phyloP scores from a whole-genome alignment of 2,113 vertebrate genomes.

The Lycocorax pyrrhopterus region DNA sequence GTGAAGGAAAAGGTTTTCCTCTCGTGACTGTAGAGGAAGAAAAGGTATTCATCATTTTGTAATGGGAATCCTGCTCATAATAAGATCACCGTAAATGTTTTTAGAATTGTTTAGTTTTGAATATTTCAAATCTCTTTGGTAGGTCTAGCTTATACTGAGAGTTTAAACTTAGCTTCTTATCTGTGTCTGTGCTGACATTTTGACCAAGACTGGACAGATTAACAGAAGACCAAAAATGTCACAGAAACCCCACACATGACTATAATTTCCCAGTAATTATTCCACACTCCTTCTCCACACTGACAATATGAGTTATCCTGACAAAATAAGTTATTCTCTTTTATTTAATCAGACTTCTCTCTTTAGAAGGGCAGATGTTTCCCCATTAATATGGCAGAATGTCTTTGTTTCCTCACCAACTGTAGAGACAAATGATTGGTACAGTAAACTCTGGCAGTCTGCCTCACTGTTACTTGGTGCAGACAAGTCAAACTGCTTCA shows the following conservation, averaged over 20 bases:
- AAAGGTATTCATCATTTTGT: not conserved
- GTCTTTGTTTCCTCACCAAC: slow-evolving; percentile 48
- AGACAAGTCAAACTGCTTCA: not conserved
- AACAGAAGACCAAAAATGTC: not conserved
- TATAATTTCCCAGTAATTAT: slow-evolving; percentile 31
- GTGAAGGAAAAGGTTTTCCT: not conserved
- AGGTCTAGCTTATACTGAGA: not conserved
- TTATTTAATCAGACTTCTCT: slow-evolving; percentile 43
- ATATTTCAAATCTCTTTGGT: not conserved
- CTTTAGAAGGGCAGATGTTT: slow-evolving; percentile 54
- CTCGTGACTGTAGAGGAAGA: not conserved
- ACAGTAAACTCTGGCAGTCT: slow-evolving; percentile 42
- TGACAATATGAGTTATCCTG: slow-evolving; percentile 36
- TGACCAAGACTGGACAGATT: not conserved
- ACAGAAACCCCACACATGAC: not conserved
- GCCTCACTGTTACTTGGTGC: not conserved
- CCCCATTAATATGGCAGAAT: slow-evolving; percentile 46
- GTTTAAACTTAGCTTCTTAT: not conserved
- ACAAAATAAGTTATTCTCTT: slow-evolving; percentile 35
- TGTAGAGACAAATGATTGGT: slow-evolving; percentile 36
- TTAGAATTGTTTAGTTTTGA: not conserved
- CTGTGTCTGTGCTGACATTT: not conserved
- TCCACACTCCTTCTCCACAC: not conserved
- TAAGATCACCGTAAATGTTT: not conserved
- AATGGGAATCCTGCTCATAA: not conserved